Evolutionary conservation across 1,140 invertebrate genomes (phyloP).

Genomic region (Diabrotica undecimpunctata): DNA sequence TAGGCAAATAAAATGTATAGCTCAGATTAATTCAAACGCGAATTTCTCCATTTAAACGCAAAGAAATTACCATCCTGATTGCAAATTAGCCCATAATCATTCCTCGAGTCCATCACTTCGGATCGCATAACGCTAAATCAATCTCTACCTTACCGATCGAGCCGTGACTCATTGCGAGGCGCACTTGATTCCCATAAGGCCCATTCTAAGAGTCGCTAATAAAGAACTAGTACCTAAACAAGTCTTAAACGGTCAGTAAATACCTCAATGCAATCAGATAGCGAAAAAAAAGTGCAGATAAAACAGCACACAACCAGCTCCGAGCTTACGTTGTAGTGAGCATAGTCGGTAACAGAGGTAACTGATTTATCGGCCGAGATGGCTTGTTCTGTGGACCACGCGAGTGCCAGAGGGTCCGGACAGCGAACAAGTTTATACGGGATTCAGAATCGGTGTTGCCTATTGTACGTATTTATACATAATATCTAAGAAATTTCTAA

Average conservation of each 20-base stretch:
- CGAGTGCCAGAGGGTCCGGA: conserved; percentile 32
- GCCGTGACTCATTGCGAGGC: not conserved
- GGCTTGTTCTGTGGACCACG: conserved; percentile 30
- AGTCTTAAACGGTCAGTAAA: conserved; percentile 27
- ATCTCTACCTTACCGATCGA: not conserved
- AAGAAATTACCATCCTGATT: no score
- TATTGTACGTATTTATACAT: not conserved
- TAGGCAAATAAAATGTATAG: no score
- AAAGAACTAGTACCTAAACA: conserved; percentile 23
- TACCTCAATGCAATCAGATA: conserved; percentile 23
- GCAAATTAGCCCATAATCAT: no score
- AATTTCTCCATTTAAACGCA: no score
- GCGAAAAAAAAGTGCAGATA: conserved; percentile 24
- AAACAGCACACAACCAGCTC: conserved; percentile 21
- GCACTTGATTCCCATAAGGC: not conserved
- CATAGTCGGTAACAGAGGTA: conserved; percentile 23
- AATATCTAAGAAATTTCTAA: not conserved
- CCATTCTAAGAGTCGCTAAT: conserved; percentile 4
- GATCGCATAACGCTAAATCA: not conserved
- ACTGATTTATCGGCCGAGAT: conserved; percentile 36
- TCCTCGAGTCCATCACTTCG: not conserved
- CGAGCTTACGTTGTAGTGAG: conserved; percentile 17
- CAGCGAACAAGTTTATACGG: conserved; percentile 37
- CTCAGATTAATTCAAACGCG: no score
- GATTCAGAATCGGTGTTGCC: not conserved